phyloP scores from a whole-genome alignment of 2,113 vertebrate species.

The Lipophrys pholis region DNA sequence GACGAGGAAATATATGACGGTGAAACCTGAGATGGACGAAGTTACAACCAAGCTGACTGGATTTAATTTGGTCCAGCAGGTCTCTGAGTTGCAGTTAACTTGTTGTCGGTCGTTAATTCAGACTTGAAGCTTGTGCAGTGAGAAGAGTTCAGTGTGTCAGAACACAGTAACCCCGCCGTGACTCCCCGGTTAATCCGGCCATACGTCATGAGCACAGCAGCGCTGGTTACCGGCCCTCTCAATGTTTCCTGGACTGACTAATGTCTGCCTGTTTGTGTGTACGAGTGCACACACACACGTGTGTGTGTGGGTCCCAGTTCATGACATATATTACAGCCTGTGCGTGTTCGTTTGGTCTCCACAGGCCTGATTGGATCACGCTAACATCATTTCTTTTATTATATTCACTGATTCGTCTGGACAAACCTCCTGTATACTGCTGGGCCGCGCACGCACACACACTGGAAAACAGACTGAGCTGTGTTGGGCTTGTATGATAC shows the following conservation, averaged over 20 bases:
- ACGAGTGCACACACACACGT: background rate
- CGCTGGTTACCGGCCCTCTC: constrained; percentile 23
- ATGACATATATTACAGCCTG: background rate
- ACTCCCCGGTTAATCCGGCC: constrained; percentile 55
- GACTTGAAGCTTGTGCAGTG: constrained; percentile 10
- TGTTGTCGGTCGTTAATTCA: constrained; percentile 4
- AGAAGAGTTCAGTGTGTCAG: constrained; percentile 65
- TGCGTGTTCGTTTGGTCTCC: constrained; percentile 5
- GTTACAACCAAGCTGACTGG: too few species aligned
- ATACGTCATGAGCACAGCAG: constrained; percentile 45
- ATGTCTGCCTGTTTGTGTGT: background rate
- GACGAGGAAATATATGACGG: background rate
- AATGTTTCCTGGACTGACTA: constrained; percentile 35
- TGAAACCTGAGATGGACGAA: too few species aligned
- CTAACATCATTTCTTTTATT: constrained; percentile 71
- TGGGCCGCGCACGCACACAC: background rate
- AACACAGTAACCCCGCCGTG: constrained; percentile 55
- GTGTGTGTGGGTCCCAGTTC: background rate
- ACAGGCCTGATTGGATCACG: constrained; percentile 63
- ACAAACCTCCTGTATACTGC: constrained; percentile 28
- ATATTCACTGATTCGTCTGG: constrained; percentile 51
- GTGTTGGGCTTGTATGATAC: constrained; percentile 10
- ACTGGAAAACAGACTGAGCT: background rate
- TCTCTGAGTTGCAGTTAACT: background rate
- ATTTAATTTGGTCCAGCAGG: background rate